Percentiles rank a stretch among this genome's conserved stretches.
Conservation (phyloP, 2,797 vertebrate species). For the Orestias chungarensis region DNA sequence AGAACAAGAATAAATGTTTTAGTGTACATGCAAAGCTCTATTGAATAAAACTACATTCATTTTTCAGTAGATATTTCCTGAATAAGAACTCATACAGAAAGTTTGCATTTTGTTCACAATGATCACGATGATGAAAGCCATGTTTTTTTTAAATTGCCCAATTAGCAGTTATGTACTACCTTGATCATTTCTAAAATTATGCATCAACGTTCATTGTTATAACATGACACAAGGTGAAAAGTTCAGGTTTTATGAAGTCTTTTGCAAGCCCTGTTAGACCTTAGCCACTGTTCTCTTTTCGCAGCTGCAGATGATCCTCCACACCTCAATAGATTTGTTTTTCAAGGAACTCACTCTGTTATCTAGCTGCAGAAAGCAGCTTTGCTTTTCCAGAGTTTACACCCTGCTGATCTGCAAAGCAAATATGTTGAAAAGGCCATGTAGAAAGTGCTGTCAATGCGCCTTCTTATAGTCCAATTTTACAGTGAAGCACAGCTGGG, state of each 20-base stretch:
- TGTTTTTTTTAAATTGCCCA: background rate
- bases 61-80: too few relatives aligned
- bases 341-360: conserved; percentile 44
- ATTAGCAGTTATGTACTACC: background rate
- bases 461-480: conserved; percentile 21
- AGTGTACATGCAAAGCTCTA: background rate
- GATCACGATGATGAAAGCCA: background rate
- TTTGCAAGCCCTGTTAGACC: conserved; percentile 3
- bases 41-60: background rate
- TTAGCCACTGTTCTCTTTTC: conserved; percentile 60
- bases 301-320: conserved; percentile 45
- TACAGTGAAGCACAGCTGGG: background rate
- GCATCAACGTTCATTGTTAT: background rate
- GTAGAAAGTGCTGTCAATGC: conserved; percentile 16
- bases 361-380: conserved; percentile 51
- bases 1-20: background rate
- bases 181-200: background rate
- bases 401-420: conserved; percentile 29
- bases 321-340: conserved; percentile 66
- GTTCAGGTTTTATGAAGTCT: background rate
- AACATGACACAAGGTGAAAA: background rate
- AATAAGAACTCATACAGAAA: too few relatives aligned
- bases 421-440: conserved; percentile 47
- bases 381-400: conserved; percentile 20
- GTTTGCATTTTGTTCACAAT: too few relatives aligned